Evolutionary conservation across 2,113 vertebrate species (phyloP), one percentile per base, ranked within the genome.

Genomic region (Lophura nycthemera): DNA sequence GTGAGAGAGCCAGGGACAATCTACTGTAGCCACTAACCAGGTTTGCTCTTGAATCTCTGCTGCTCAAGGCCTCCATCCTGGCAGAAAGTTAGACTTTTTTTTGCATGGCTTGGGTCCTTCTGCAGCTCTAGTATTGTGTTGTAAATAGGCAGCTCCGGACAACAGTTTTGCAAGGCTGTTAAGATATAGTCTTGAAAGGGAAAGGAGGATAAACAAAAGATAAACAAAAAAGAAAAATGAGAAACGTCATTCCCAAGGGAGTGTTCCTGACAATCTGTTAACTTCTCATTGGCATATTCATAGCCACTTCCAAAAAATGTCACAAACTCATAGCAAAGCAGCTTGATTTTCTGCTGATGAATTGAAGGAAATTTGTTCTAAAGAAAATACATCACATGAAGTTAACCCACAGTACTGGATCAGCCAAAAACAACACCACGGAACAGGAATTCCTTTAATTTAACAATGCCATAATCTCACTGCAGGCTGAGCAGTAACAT

Each of bases 321-420:
- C 96, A 95, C 88, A 92, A 92, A 93, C 95, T 93, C 90, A 89
- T 87, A 90, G 92, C 75, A 91, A 93, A 97, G 91, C 88, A 94
- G 89, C 92, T 97, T 92, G 84, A 96, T 95, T 93, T 81, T 97
- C 97, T 96, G 84, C 95, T 94, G 91, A 94, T 98, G 97, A 98
- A 98, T 98, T 97, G 96, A 97, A 98, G 98, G 97, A 98, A 98
- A 98, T 96, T 97, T 97, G 94, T 96, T 97, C 95, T 97, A 90
- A 97, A 97, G 97, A 98, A 98, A 98, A 98, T 98, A 94, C 96
- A 98, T 95, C 97, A 95, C 89, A 94, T 82, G 29, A 97, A 97
- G 94, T 97, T 97, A 98, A 94, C 96, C 88, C 94, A 95, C 65
- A 96, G 69, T 96, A 92, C 86, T 96, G 90, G 73, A 96, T 90